These are phyloP conservation scores for Hirtodrosophila cameraria DNA, from an alignment of 2,888 invertebrate species.

Conservation along the genomic window DNA sequence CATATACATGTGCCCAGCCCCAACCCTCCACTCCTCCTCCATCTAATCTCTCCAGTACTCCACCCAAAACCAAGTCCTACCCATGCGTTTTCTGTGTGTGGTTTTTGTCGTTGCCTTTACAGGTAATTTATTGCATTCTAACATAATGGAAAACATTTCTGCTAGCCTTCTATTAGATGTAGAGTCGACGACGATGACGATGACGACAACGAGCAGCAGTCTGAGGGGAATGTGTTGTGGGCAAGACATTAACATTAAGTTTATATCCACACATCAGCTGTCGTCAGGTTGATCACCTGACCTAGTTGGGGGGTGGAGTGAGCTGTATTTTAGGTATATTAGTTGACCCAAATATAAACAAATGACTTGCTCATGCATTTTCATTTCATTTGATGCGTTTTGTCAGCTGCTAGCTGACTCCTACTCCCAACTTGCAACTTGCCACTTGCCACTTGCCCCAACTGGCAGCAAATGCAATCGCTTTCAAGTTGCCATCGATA, in stretches of 20 bases:
- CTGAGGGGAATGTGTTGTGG: constrained; percentile 4
- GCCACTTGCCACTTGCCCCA: neutral
- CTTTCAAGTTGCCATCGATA: constrained; percentile 65
- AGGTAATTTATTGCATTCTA: constrained; percentile 82
- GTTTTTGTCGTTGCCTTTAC: constrained; percentile 75
- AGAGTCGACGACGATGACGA: constrained; percentile 28
- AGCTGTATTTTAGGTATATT: constrained; percentile 49
- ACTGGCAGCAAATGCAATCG: constrained; percentile 8
- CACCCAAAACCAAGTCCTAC: neutral
- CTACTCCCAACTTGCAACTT: no score
- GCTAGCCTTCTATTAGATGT: constrained; percentile 66
- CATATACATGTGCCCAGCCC: constrained; percentile 56
- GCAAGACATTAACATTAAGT: constrained; percentile 77
- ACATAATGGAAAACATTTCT: constrained; percentile 80
- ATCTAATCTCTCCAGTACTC: constrained; percentile 10
- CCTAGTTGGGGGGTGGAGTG: constrained; percentile 24
- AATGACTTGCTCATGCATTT: constrained; percentile 70
- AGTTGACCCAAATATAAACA: constrained; percentile 70
- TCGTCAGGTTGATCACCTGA: constrained; percentile 72
- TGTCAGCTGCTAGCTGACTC: constrained; percentile 23
- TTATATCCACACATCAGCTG: constrained; percentile 77
- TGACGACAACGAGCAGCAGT: constrained; percentile 4
- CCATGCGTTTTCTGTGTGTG: constrained; percentile 46
- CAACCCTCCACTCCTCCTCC: constrained; percentile 4
- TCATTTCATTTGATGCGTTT: constrained; percentile 72